Percentiles rank a stretch among this genome's conserved stretches.
phyloP scores from a whole-genome alignment of 2,888 invertebrate species.

The Leptura quadrifasciata region DNA sequence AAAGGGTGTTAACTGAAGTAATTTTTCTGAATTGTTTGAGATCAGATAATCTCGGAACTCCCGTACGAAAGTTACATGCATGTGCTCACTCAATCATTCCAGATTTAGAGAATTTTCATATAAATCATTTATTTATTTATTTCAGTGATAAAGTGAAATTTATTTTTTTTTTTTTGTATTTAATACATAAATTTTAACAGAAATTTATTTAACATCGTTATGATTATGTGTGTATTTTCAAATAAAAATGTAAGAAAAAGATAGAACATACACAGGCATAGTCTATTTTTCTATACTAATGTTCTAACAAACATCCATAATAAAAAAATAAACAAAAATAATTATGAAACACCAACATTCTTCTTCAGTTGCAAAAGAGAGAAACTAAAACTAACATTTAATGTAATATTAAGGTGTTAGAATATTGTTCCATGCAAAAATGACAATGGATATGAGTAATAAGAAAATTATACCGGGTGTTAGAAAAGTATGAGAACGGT shows the following conservation, averaged over 20 bases:
- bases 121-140: no score
- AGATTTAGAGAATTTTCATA: no score
- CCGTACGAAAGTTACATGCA: no score
- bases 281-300: conserved; percentile 58
- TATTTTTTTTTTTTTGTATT: no score
- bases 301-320: conserved; percentile 57
- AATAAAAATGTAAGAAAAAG: conserved; percentile 22
- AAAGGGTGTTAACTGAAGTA: no score
- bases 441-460: conserved; percentile 7
- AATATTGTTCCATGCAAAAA: conserved; percentile 51
- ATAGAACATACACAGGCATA: conserved; percentile 66
- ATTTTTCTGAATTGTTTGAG: no score
- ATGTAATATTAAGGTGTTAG: conserved; percentile 42
- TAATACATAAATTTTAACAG: no score
- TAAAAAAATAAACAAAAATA: conserved; percentile 57
- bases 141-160: no score
- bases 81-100: no score
- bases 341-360: conserved; percentile 72
- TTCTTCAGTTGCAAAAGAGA: conserved; percentile 58
- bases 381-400: conserved; percentile 42
- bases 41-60: no score
- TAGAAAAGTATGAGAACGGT: no score
- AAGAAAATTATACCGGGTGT: background rate
- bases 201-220: no score
- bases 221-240: background rate